These are phyloP conservation scores for Epizoanthus stellaris DNA, from an alignment of 92 coral and sea anemone species.

Conservation along the genomic window DNA sequence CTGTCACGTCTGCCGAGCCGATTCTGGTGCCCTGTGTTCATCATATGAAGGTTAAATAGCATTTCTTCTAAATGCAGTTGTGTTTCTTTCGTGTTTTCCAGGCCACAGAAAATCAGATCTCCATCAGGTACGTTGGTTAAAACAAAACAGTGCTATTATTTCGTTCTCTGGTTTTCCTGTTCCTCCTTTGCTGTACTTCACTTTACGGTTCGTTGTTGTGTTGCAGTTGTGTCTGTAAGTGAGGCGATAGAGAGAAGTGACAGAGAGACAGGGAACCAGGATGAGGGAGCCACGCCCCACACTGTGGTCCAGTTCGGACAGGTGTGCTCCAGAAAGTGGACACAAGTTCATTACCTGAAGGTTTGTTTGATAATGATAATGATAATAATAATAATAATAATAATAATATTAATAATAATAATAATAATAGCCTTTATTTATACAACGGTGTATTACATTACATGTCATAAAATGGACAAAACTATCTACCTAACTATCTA, in stretches of 20 bases:
- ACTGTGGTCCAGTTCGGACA: conserved; percentile 89
- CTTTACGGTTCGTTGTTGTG: background rate
- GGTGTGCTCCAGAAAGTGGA: conserved; percentile 96
- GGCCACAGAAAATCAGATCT: conserved; percentile 25
- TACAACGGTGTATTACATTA: too few species aligned
- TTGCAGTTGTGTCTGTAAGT: conserved; percentile 62
- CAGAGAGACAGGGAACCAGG: conserved; percentile 24
- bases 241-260: conserved; percentile 72
- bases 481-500: too few species aligned
- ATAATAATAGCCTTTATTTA: too few species aligned
- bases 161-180: background rate
- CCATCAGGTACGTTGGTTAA: conserved; percentile 7
- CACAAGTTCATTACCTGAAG: conserved; percentile 96
- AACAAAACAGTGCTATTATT: background rate
- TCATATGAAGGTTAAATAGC: too few species aligned
- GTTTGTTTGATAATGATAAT: conserved; percentile 24
- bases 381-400: too few species aligned
- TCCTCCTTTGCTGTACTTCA: background rate
- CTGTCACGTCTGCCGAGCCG: too few species aligned
- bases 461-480: too few species aligned
- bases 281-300: conserved; percentile 71
- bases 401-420: too few species aligned
- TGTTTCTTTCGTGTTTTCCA: background rate
- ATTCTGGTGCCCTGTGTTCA: too few species aligned
- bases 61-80: background rate